These are phyloP conservation scores for Ellobius talpinus DNA, from an alignment of 2,113 vertebrate species.

Conservation along the genomic window DNA sequence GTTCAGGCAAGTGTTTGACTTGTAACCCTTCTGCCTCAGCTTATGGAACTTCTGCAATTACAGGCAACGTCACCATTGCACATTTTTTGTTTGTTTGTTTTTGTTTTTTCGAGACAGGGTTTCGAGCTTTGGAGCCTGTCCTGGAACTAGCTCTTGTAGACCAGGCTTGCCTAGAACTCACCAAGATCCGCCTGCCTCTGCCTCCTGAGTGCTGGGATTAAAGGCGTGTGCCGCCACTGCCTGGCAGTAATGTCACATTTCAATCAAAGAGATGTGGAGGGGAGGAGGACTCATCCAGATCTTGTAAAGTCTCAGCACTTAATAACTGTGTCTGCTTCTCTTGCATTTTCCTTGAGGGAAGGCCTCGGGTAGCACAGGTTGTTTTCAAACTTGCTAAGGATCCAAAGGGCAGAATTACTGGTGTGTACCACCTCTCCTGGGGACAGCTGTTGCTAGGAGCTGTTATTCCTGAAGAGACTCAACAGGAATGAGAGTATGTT, in stretches of 20 bases:
- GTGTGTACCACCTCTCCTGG: too few relatives aligned
- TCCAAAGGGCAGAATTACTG: background rate
- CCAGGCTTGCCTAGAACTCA: fast-evolving
- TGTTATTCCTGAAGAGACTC: background rate
- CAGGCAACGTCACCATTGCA: background rate
- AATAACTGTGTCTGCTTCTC: background rate
- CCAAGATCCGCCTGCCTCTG: too few relatives aligned
- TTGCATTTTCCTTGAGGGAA: background rate
- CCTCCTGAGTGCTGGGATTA: too few relatives aligned
- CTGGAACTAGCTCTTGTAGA: too few relatives aligned
- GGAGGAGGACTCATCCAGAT: too few relatives aligned
- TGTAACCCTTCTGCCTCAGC: background rate
- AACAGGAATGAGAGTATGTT: background rate
- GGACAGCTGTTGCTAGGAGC: background rate
- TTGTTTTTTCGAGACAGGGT: too few relatives aligned
- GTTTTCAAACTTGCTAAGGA: background rate
- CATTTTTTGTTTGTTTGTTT: too few relatives aligned
- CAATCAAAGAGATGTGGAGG: background rate
- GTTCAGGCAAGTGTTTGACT: background rate
- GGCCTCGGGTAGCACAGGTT: too few relatives aligned
- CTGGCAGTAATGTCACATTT: background rate
- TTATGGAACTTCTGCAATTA: background rate
- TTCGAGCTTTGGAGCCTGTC: too few relatives aligned
- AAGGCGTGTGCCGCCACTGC: too few relatives aligned
- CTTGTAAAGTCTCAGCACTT: background rate